A percentile compares a stretch with the other conserved stretches of the same genome.
Conservation (phyloP, 2,113 vertebrate species). For the Helogale parvula region DNA sequence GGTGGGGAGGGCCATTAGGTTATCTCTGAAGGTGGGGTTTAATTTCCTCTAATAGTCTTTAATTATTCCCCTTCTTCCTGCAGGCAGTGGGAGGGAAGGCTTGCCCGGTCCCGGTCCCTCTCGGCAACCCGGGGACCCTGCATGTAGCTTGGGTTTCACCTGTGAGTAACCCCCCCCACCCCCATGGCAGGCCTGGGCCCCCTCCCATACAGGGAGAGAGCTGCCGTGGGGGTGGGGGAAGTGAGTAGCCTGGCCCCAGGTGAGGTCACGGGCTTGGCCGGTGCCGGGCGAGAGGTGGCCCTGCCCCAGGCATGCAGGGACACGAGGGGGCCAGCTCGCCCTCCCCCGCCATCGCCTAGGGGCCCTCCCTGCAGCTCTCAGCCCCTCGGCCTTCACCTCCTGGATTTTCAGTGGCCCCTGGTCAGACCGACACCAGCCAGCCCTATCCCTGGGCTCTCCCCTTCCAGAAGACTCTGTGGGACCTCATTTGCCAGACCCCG, state of each 20-base stretch:
- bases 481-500: background rate
- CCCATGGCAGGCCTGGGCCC: background rate
- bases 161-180: background rate
- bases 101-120: accelerated
- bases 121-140: background rate
- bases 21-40: conserved; percentile 70
- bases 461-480: background rate
- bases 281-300: background rate
- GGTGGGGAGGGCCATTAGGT: conserved; percentile 37
- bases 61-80: conserved; percentile 65
- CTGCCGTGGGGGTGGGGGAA: background rate
- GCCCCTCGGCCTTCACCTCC: background rate
- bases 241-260: background rate
- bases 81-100: conserved; percentile 64
- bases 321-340: background rate
- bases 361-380: accelerated
- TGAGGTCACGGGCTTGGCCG: background rate
- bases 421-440: background rate
- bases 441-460: background rate
- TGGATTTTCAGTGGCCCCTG: background rate
- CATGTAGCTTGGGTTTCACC: accelerated
- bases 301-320: background rate
- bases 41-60: conserved; percentile 75
- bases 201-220: background rate
- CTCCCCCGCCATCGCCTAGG: accelerated